These are phyloP conservation scores for Anarsia innoxiella DNA, from an alignment of 2,888 invertebrate species.

Conservation along the genomic window DNA sequence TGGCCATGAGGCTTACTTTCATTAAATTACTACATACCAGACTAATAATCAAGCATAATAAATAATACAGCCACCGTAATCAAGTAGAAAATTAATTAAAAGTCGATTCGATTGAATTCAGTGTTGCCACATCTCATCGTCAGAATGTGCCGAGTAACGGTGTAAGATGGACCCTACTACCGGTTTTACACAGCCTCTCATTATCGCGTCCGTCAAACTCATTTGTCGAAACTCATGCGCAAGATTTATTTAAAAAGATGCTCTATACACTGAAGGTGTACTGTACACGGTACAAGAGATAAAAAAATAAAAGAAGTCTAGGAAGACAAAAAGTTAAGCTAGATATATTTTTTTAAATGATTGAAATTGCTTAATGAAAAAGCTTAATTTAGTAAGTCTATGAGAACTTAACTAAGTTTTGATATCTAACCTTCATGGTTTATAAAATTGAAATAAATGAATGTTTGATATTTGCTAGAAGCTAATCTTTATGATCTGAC, in stretches of 20 bases:
- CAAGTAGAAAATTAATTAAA: conserved; percentile 69
- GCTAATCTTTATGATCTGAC: not conserved
- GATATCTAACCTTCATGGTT: no score
- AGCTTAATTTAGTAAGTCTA: no score
- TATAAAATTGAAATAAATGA: not conserved
- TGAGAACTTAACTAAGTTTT: no score
- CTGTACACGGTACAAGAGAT: no score
- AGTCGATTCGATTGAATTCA: conserved; percentile 58
- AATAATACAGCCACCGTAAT: conserved; percentile 49
- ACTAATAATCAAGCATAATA: conserved; percentile 33
- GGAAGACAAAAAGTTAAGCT: no score
- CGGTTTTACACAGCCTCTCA: conserved; percentile 66
- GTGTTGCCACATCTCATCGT: conserved; percentile 54
- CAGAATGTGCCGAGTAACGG: conserved; percentile 67
- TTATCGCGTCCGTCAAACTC: conserved; percentile 50
- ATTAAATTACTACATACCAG: conserved; percentile 9
- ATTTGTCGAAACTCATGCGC: conserved; percentile 51
- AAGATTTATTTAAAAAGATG: conserved; percentile 21
- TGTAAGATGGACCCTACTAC: conserved; percentile 60
- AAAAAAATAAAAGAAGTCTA: no score
- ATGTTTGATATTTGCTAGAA: not conserved
- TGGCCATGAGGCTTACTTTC: conserved; percentile 11
- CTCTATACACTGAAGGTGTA: no score
- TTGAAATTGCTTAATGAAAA: no score
- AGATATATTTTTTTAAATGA: no score